Percentiles rank a stretch among this genome's conserved stretches.
These are phyloP conservation scores for Scortum barcoo DNA, from an alignment of 2,113 vertebrate species.

Conservation along the genomic window DNA sequence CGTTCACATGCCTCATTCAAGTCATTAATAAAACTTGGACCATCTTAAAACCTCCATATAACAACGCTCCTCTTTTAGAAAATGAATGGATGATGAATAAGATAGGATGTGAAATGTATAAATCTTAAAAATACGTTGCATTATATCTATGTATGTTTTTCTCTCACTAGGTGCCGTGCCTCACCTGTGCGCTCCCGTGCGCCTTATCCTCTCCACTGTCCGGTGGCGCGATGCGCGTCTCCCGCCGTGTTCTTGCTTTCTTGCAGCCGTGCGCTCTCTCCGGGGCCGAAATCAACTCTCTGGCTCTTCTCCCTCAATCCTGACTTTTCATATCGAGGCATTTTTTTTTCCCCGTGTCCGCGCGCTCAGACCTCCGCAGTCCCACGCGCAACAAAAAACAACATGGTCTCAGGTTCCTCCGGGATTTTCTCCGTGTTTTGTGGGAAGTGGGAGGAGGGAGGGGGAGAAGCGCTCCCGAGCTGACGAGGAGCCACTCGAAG, in stretches of 20 bases:
- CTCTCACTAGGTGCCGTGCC: too few species aligned
- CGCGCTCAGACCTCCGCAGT: not conserved
- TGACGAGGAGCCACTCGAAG: conserved; percentile 3
- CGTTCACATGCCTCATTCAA: not conserved
- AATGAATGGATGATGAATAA: not conserved
- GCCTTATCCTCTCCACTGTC: conserved; percentile 30
- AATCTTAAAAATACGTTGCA: too few species aligned
- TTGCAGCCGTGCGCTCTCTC: conserved; percentile 3
- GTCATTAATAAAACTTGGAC: not conserved
- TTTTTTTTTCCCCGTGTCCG: conserved; percentile 24
- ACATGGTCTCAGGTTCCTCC: not conserved
- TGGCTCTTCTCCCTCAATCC: conserved; percentile 8
- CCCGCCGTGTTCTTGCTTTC: not conserved
- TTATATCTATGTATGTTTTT: too few species aligned
- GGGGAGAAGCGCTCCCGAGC: not conserved
- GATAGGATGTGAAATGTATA: too few species aligned
- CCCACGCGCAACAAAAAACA: not conserved
- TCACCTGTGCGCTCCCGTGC: conserved; percentile 55
- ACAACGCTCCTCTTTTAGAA: not conserved
- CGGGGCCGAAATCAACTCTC: conserved; percentile 14
- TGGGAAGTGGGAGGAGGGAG: not conserved
- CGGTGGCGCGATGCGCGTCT: conserved; percentile 21
- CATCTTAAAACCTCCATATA: too few species aligned
- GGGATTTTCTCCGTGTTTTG: not conserved
- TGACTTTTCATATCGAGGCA: conserved; percentile 33